Evolutionary conservation across 2,888 invertebrate species (phyloP).

Genomic region (Polia nebulosa): DNA sequence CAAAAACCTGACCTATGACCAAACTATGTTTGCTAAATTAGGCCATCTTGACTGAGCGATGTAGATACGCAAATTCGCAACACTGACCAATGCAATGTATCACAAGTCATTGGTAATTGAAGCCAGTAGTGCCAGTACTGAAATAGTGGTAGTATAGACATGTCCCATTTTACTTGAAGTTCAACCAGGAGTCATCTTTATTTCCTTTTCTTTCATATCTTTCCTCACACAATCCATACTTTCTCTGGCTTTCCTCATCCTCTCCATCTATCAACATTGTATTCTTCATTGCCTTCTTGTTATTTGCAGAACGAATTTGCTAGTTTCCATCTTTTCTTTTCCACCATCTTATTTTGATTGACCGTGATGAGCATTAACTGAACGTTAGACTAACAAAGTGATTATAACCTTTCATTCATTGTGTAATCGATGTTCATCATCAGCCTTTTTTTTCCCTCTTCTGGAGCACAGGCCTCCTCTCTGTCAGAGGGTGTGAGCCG

Average conservation of each 20-base stretch:
- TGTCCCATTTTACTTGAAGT: neutral
- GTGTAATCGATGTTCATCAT: too few relatives aligned
- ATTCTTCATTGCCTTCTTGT: neutral
- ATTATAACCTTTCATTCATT: constrained; percentile 19
- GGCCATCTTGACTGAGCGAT: neutral
- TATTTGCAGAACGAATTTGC: constrained; percentile 15
- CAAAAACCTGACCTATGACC: constrained; percentile 33
- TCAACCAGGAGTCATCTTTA: too few relatives aligned
- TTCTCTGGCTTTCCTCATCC: neutral
- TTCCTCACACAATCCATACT: neutral
- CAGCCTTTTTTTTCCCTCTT: too few relatives aligned
- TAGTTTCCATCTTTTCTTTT: neutral
- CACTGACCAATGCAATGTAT: constrained; percentile 18
- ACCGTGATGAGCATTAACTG: constrained; percentile 1
- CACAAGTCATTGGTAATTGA: constrained; percentile 17
- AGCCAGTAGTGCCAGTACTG: neutral
- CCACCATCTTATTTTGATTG: constrained; percentile 7
- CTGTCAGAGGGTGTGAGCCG: too few relatives aligned
- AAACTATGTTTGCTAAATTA: neutral
- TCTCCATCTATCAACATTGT: neutral
- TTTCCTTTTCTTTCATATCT: neutral
- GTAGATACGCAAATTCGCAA: neutral
- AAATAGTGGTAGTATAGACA: too few relatives aligned
- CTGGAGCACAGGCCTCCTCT: too few relatives aligned
- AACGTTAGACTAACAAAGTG: constrained; percentile 32